A percentile compares a stretch with the other conserved stretches of the same genome.
Evolutionary conservation across 2,888 invertebrate species (phyloP).

Genomic region (Euclidia mi): DNA sequence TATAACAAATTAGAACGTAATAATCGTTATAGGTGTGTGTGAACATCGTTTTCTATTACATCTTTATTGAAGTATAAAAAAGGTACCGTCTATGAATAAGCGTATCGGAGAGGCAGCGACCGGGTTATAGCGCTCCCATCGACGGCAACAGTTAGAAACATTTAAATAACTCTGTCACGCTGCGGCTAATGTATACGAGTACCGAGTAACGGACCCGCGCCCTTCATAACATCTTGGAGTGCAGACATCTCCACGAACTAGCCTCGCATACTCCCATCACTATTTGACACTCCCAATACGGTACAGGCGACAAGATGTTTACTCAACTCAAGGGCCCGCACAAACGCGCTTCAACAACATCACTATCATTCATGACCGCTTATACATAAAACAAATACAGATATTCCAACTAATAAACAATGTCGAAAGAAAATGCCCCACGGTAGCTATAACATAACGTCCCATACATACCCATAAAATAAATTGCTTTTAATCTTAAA

Average conservation of each 20-base stretch:
- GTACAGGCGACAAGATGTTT: conserved; percentile 63
- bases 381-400: conserved; percentile 56
- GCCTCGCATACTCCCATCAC: conserved; percentile 48
- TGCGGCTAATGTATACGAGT: conserved; percentile 73
- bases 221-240: conserved; percentile 75
- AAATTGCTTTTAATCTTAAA: conserved; percentile 63
- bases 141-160: conserved; percentile 78
- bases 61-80: conserved; percentile 32
- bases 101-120: conserved; percentile 66
- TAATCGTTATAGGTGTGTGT: background rate
- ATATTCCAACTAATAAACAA: conserved; percentile 25
- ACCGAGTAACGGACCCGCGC: conserved; percentile 79
- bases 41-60: conserved; percentile 22
- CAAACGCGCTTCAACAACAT: conserved; percentile 54
- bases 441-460: conserved; percentile 52
- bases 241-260: conserved; percentile 51
- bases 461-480: conserved; percentile 62
- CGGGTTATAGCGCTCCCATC: conserved; percentile 75
- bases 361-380: conserved; percentile 51
- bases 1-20: conserved; percentile 12
- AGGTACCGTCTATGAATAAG: conserved; percentile 49
- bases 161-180: conserved; percentile 85
- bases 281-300: conserved; percentile 68
- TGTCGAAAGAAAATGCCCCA: conserved; percentile 38
- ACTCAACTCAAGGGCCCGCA: conserved; percentile 66